phyloP scores from a whole-genome alignment of 2,797 vertebrate species.

The Anabas testudineus region DNA sequence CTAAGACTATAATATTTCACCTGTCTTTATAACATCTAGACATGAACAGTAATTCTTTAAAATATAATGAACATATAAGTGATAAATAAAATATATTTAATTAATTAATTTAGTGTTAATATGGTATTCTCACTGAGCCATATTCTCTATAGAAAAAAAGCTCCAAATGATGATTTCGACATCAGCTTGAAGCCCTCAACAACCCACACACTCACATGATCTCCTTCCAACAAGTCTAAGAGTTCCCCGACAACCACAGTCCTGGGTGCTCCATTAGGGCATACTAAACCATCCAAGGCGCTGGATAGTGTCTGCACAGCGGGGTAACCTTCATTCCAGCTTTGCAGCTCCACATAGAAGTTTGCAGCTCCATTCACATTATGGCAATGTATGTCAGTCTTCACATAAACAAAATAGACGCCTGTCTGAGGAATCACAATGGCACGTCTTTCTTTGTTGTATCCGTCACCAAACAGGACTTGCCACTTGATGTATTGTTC shows the following conservation, averaged over 20 bases:
- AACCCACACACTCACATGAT: constrained; percentile 13
- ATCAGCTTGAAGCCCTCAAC: not conserved
- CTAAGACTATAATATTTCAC: too few species aligned
- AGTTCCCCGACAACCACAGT: constrained; percentile 30
- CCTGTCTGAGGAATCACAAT: constrained; percentile 19
- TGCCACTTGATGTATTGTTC: not conserved
- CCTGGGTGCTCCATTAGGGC: rapidly evolving
- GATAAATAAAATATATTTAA: not conserved
- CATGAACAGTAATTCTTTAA: too few species aligned
- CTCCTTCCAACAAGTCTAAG: not conserved
- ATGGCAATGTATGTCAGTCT: not conserved
- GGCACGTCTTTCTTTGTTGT: not conserved
- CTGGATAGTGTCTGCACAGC: rapidly evolving
- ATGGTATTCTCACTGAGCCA: not conserved
- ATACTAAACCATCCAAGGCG: rapidly evolving
- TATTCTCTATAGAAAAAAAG: constrained; percentile 14
- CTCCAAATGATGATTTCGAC: constrained; percentile 6
- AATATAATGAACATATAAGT: too few species aligned
- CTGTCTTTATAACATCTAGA: too few species aligned
- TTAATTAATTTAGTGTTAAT: not conserved
- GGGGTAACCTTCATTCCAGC: rapidly evolving
- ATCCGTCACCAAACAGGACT: rapidly evolving
- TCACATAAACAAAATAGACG: constrained; percentile 39
- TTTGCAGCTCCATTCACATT: rapidly evolving
- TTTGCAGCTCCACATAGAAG: not conserved